These are phyloP conservation scores for Melanotaenia boesemani DNA, from an alignment of 2,797 vertebrate species.

Conservation along the genomic window DNA sequence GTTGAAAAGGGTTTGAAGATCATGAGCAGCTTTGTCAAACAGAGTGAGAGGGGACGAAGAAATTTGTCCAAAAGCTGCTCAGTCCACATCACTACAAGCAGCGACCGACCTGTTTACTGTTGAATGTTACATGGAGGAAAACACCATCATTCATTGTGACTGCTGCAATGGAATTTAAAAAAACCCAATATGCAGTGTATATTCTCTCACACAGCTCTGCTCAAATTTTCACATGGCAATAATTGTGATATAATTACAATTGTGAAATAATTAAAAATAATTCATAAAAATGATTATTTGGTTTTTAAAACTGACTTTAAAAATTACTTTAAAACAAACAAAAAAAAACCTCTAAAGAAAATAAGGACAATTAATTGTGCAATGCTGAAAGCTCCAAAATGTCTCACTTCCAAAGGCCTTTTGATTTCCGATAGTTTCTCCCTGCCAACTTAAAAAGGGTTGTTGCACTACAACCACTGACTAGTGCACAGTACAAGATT, in stretches of 20 bases:
- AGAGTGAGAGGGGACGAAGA: slow-evolving; percentile 47
- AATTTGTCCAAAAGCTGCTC: slow-evolving; percentile 52
- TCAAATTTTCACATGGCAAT: too few species aligned
- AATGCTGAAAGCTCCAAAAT: background rate
- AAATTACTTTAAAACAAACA: background rate
- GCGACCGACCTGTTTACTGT: slow-evolving; percentile 4
- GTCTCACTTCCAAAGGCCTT: background rate
- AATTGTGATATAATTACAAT: background rate
- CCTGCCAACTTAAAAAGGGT: background rate
- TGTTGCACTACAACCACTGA: too few species aligned
- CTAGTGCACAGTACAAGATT: too few species aligned
- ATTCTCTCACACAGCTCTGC: background rate
- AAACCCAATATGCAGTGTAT: background rate
- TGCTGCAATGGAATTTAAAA: background rate
- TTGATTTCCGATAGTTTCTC: background rate
- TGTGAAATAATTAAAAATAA: background rate
- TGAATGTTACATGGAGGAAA: background rate
- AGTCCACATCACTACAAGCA: slow-evolving; percentile 8
- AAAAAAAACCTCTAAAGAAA: background rate
- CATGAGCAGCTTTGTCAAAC: slow-evolving; percentile 78
- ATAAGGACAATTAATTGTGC: background rate
- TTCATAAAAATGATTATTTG: background rate
- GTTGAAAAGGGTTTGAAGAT: slow-evolving; percentile 80
- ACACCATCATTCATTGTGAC: background rate
- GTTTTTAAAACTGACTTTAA: background rate